Base-by-base conservation (phyloP, 1,140 invertebrate species). In the Popillia japonica region DNA sequence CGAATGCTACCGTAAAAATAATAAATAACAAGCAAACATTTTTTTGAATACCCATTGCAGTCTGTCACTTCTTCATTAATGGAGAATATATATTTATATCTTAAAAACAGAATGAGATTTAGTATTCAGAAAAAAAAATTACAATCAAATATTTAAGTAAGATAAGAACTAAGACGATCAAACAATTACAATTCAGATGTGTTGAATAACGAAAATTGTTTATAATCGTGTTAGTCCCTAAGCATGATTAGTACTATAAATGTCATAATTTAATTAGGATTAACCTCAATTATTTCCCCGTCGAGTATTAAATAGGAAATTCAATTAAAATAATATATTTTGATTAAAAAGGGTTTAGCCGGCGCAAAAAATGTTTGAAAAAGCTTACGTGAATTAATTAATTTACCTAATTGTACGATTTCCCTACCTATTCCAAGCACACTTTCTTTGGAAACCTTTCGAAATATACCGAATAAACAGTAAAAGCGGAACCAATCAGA, bases 191-290 rank as follows among this genome's bases (percentile, higher is more conserved):
- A 3, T 11, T 10, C 17, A 74, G 40, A n/a, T 7, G 2, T 7
- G 4, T 76, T 6, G 23, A 48, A 6, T 76, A 23, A 76, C 3
- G 44, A n/a, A 44, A 22, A 1, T 27, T 0, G 17, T 27, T 2
- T 11, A 20, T 55, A 55, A 76, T 55, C 34, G 20, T 9, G 41
- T 41, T 74, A 74, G 34, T 11, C 22, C 17, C 0, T n/a, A 74
- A 40, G 34, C 34, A 44, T 42, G 34, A 44, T 41, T 34, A 14
- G 27, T 7, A 10, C 14, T n/a, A 17, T 20, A 76, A 76, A 42
- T 55, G 75, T 44, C 44, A 76, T 76, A 76, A 76, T 76, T 27
- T 20, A 76, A 76, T 76, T 76, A 76, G 2, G 41, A 44, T 41
- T 76, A 76, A 76, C 75, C 75, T 76, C 75, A 76, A 76, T 48